Conservation (phyloP, 2,113 vertebrate species). For the Collichthys lucidus region DNA sequence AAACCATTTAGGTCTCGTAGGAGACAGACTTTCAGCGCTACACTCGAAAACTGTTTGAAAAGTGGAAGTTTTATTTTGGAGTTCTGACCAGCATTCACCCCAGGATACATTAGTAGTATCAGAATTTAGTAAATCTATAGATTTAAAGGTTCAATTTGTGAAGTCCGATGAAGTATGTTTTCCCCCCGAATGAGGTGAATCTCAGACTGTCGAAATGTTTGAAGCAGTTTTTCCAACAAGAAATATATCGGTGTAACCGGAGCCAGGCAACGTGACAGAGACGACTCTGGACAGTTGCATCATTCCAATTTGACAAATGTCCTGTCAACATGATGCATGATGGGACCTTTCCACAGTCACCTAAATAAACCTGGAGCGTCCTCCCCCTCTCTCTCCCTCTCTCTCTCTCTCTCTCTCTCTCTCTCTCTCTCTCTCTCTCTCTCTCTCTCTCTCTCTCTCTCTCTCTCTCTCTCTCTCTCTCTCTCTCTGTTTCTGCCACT, state of each 20-base stretch:
- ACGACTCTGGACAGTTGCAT: conserved; percentile 62
- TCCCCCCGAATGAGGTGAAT: background rate
- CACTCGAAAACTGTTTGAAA: background rate
- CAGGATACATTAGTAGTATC: background rate
- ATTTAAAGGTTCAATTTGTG: background rate
- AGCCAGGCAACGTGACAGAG: conserved; percentile 37
- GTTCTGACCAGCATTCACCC: background rate
- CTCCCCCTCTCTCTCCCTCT: too few relatives aligned
- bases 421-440: background rate
- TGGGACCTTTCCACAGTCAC: conserved; percentile 58
- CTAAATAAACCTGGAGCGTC: conserved; percentile 59
- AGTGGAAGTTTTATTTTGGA: background rate
- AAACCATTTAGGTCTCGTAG: too few relatives aligned
- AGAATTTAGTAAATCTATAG: background rate
- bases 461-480: conserved; percentile 12
- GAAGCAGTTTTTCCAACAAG: conserved; percentile 32
- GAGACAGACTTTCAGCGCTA: too few relatives aligned
- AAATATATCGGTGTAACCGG: conserved; percentile 22
- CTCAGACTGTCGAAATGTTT: conserved; percentile 1
- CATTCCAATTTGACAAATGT: conserved; percentile 66
- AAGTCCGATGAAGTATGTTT: background rate
- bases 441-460: too few relatives aligned
- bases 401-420: too few relatives aligned
- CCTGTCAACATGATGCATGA: conserved; percentile 65
- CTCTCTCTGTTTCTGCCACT: conserved; percentile 50